A percentile compares a stretch with the other conserved stretches of the same genome.
Conservation (phyloP, 1,140 invertebrate species). For the Trachelipus rathkii region DNA sequence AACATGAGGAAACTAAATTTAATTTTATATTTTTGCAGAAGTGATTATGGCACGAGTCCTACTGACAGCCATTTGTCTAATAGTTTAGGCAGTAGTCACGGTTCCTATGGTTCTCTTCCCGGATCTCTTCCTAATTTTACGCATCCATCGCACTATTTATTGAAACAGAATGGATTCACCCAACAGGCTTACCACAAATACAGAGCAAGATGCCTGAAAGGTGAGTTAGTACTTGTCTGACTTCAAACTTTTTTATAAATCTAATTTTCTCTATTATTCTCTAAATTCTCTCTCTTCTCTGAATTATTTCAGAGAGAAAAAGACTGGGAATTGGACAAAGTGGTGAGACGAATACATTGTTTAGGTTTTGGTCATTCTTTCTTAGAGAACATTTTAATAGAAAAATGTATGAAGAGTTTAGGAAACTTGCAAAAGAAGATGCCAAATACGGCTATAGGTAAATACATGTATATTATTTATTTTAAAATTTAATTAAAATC, state of each 20-base stretch:
- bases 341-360: slow-evolving; percentile 95
- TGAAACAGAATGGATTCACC: slow-evolving; percentile 96
- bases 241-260: too few relatives aligned
- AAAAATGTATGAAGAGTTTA: slow-evolving; percentile 97
- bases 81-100: slow-evolving; percentile 50
- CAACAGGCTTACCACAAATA: slow-evolving; percentile 96
- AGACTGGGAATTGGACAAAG: slow-evolving; percentile 86
- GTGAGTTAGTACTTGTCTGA: slow-evolving; percentile 53
- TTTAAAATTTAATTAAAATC: background rate
- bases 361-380: slow-evolving; percentile 99
- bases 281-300: too few relatives aligned
- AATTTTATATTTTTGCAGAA: slow-evolving; percentile 28
- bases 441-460: slow-evolving; percentile 83
- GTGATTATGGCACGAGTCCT: slow-evolving; percentile 65
- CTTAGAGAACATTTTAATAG: slow-evolving; percentile 95
- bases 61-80: slow-evolving; percentile 56
- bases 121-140: slow-evolving; percentile 85
- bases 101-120: slow-evolving; percentile 48
- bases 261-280: background rate
- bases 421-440: slow-evolving; percentile 84
- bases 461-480: slow-evolving; percentile 4
- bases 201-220: slow-evolving; percentile 85
- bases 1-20: background rate
- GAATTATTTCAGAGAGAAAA: slow-evolving; percentile 74
- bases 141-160: slow-evolving; percentile 89